phyloP scores from a whole-genome alignment of 1,140 invertebrate species.

The Hypsibius dujardini region DNA sequence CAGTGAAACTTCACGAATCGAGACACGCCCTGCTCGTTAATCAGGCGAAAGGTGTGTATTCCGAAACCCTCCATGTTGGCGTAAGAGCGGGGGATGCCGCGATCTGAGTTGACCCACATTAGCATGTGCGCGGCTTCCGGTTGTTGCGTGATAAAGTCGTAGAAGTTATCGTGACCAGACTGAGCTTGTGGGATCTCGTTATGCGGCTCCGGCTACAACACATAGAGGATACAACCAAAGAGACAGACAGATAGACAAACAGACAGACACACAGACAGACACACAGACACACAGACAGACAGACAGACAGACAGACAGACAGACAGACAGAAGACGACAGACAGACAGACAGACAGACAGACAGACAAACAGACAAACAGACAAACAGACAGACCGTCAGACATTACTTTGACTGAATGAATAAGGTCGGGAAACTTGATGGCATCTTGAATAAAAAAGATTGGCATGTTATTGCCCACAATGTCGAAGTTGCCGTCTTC shows the following conservation, averaged over 20 bases:
- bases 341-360: no score
- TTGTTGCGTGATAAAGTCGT: slow-evolving; percentile 41
- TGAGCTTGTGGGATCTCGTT: background rate
- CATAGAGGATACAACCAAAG: background rate
- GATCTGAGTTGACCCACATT: slow-evolving; percentile 39
- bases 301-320: no score
- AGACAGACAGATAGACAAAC: background rate
- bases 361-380: no score
- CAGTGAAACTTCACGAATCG: no score
- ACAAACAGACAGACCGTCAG: background rate
- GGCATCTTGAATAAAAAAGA: slow-evolving; percentile 86
- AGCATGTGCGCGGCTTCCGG: slow-evolving; percentile 41
- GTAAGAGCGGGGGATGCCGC: slow-evolving; percentile 42
- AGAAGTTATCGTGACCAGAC: slow-evolving; percentile 42
- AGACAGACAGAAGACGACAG: no score
- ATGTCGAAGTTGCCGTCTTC: slow-evolving; percentile 91
- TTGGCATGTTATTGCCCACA: slow-evolving; percentile 89
- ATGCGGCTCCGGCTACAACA: background rate
- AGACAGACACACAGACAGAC: background rate
- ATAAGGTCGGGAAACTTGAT: slow-evolving; percentile 41
- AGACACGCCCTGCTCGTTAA: no score
- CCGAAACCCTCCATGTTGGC: slow-evolving; percentile 47
- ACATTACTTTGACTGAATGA: slow-evolving; percentile 25
- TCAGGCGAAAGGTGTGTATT: no score
- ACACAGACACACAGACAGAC: slow-evolving; percentile 3